Base-by-base conservation (phyloP, 2,113 vertebrate species). In the Spea bombifrons region DNA sequence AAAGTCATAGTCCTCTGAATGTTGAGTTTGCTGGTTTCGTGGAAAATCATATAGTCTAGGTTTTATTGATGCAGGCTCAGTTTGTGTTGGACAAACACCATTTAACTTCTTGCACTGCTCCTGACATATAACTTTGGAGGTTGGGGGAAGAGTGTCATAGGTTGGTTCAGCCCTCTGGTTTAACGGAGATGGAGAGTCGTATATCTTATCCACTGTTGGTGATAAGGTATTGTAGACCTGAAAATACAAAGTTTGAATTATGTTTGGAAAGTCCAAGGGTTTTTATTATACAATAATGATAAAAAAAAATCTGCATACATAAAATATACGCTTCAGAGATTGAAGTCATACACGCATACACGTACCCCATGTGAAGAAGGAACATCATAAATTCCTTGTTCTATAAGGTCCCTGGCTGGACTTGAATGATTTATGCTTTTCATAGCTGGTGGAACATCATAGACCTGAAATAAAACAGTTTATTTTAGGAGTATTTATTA, bases 61-160 rank as follows among this genome's bases (percentile, higher is more conserved):
- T 83, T 89, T 87, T 44, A 87, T 85, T 30, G 69, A 7, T 30
- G 75, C 47, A 6, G 75, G 81, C 7, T 94, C 92, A 0, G 71
- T 53, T 3, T 80, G 82, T 2, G 89, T 84, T 0, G 91, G 85
- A 63, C 84, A 85, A 4, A 93, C 93, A 0, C 94, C 92, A 73
- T 86, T 85, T 8, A 90, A 92, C 83, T 93, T 93, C 2, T 74
- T 3, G 7, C 43, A 75, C 8, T 82, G 81, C 57, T 93, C 91
- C 81, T 88, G 90, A 44, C 87, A 88, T 0, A 82, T 47, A 17
- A 86, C 72, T 87, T 94, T 97, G 83, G 90, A 79, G 66, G 83
- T 74, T 0, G 93, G 67, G 0, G 96, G 96, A 17, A 96, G 97
- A n/a, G 96, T 87, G 75, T 98, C 96, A 17, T 99, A 99, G 9